These are phyloP conservation scores for Danio aesculapii DNA, from an alignment of 2,797 vertebrate species.

Conservation along the genomic window DNA sequence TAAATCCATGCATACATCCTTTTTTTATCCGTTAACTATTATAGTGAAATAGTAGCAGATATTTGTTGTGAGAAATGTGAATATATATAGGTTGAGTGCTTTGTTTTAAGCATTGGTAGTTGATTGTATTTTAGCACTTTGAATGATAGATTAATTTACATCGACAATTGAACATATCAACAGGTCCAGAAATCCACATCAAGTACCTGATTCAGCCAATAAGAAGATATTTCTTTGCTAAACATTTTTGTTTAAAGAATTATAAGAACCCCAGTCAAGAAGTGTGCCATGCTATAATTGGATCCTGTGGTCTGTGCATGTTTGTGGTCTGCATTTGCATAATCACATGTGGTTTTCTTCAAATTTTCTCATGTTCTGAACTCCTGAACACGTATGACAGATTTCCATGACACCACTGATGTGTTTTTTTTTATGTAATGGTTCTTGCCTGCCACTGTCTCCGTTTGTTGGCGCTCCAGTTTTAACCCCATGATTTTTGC, in stretches of 20 bases:
- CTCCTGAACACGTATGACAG: conserved; percentile 44
- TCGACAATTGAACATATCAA: not conserved
- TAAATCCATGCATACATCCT: too few species aligned
- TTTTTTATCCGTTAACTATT: too few species aligned
- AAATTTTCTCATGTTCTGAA: conserved; percentile 42
- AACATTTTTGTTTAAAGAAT: not conserved
- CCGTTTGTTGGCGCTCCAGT: conserved; percentile 24
- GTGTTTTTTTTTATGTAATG: conserved; percentile 46
- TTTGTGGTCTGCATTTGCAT: conserved; percentile 13
- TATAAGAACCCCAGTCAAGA: not conserved
- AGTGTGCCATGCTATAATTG: conserved; percentile 40
- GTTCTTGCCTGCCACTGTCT: conserved; percentile 35
- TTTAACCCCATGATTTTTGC: conserved; percentile 39
- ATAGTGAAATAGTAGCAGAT: too few species aligned
- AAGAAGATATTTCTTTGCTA: not conserved
- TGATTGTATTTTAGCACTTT: too few species aligned
- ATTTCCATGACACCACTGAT: conserved; percentile 62
- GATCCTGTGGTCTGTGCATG: conserved; percentile 14
- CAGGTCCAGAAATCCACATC: not conserved
- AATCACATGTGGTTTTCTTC: conserved; percentile 34
- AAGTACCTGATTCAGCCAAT: not conserved
- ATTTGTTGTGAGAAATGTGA: too few species aligned
- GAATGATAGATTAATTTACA: too few species aligned
- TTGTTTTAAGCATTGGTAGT: too few species aligned
- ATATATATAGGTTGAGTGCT: too few species aligned